Conservation (phyloP, 2,888 invertebrate genomes). For the Pandemis heparana region DNA sequence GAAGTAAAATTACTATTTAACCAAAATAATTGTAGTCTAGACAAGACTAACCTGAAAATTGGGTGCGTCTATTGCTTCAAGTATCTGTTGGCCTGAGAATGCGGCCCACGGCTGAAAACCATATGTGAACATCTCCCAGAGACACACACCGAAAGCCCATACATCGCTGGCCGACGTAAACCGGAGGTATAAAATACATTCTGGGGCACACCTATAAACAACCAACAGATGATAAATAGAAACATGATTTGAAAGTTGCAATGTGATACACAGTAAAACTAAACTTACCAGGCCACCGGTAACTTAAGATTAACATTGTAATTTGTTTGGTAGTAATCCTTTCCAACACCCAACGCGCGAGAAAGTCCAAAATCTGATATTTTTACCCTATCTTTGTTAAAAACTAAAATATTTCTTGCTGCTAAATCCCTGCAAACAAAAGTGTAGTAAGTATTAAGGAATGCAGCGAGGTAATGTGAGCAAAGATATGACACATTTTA, state of each 20-base stretch:
- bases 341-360: constrained; percentile 97
- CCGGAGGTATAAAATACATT: constrained; percentile 97
- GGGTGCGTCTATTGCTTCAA: constrained; percentile 98
- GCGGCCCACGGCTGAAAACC: constrained; percentile 99
- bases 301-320: constrained; percentile 98
- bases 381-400: constrained; percentile 98
- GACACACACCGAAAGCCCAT: constrained; percentile 99
- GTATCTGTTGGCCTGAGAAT: constrained; percentile 96
- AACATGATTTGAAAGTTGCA: background rate
- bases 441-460: constrained; percentile 52
- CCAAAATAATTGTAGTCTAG: background rate
- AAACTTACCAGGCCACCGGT: constrained; percentile 96
- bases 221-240: background rate
- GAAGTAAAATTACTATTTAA: background rate
- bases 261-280: background rate
- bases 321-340: constrained; percentile 99
- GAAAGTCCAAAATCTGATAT: constrained; percentile 99
- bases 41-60: constrained; percentile 88
- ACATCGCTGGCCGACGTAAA: constrained; percentile 99
- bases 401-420: constrained; percentile 98
- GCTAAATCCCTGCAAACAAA: constrained; percentile 92
- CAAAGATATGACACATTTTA: constrained; percentile 1
- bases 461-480: constrained; percentile 2
- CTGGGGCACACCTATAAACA: constrained; percentile 94
- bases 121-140: constrained; percentile 99